A percentile compares a stretch with the other conserved stretches of the same genome.
phyloP scores from a whole-genome alignment of 2,113 vertebrate species.

The Eurypyga helias region DNA sequence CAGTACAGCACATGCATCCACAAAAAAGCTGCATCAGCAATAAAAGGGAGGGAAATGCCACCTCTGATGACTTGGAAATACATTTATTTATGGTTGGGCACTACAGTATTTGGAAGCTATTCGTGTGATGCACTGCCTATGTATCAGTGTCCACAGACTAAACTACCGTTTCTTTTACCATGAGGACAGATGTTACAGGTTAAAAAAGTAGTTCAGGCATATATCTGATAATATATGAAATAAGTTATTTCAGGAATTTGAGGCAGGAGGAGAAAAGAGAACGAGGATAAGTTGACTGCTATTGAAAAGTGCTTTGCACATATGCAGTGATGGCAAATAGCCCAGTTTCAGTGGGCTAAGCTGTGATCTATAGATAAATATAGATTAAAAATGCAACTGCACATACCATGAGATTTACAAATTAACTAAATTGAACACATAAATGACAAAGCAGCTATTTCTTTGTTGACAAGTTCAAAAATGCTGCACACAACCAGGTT shows the following conservation, averaged over 20 bases:
- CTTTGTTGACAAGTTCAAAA: neutral
- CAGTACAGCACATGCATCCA: neutral
- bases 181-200: neutral
- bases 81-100: neutral
- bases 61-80: neutral
- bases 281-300: neutral
- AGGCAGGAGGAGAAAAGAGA: neutral
- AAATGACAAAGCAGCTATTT: neutral
- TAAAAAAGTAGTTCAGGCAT: neutral
- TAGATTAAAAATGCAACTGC: neutral
- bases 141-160: neutral
- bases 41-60: neutral
- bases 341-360: neutral
- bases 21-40: neutral
- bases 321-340: neutral
- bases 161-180: neutral
- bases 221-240: neutral
- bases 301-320: neutral
- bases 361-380: neutral
- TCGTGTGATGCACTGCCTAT: neutral
- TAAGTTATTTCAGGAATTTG: neutral
- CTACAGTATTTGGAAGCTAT: neutral
- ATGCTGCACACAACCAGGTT: accelerated
- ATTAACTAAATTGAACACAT: neutral
- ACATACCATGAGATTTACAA: neutral